Conservation (phyloP, 2,888 invertebrate species). For the Chloroclystis v-ata region DNA sequence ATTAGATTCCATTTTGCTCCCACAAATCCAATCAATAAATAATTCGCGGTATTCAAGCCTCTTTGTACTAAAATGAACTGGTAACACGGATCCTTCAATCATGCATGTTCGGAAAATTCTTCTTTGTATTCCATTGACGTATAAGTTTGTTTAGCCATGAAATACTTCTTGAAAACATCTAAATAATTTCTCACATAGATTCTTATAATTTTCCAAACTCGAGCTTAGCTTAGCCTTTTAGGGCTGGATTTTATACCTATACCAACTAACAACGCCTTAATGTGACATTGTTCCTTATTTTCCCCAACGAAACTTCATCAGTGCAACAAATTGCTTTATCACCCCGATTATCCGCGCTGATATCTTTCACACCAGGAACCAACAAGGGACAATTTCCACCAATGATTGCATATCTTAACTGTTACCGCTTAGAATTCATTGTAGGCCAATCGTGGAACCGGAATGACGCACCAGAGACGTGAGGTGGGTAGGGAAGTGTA, state of each 20-base stretch:
- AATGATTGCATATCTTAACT: conserved; percentile 9
- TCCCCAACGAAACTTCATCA: background rate
- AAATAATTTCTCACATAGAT: no score
- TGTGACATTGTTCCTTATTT: no score
- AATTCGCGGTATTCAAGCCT: background rate
- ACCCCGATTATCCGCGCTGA: background rate
- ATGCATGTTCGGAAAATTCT: background rate
- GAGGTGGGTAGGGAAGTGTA: background rate
- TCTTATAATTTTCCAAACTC: no score
- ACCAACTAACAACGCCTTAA: no score
- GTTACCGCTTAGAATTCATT: conserved; percentile 42
- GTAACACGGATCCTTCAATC: background rate
- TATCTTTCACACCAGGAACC: background rate
- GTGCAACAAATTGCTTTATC: background rate
- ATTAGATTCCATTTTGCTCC: background rate
- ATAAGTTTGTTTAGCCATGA: no score
- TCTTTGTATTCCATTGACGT: no score
- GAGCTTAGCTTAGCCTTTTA: no score
- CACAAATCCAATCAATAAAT: background rate
- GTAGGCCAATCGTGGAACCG: conserved; percentile 32
- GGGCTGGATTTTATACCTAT: no score
- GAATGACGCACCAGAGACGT: conserved; percentile 14
- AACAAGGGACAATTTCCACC: conserved; percentile 3
- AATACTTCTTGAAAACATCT: no score
- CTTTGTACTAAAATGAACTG: background rate